Evolutionary conservation across 2,797 vertebrate genomes (phyloP).

Genomic region (Myiothlypis coronata): DNA sequence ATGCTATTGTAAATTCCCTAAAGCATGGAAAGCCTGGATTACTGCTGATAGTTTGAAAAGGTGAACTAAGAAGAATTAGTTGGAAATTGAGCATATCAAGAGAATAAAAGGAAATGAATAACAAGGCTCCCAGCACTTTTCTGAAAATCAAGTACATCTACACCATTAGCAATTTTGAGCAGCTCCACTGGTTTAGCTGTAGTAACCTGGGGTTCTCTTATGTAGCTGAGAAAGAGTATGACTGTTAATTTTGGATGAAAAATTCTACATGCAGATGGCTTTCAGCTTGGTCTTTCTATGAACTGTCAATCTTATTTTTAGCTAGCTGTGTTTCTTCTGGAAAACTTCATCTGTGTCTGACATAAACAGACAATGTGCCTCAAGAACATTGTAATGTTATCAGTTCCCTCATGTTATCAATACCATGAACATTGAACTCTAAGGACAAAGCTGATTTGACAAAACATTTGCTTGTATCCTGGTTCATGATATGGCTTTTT

Average conservation of each 20-base stretch:
- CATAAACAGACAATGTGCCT: not conserved
- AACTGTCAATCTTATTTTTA: not conserved
- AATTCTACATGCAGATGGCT: not conserved
- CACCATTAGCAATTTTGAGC: not conserved
- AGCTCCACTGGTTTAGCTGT: not conserved
- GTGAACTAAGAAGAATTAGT: not conserved
- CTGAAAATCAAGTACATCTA: not conserved
- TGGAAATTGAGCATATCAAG: not conserved
- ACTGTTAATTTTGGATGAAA: not conserved
- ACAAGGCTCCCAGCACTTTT: not conserved
- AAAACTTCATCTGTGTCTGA: not conserved
- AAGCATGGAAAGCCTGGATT: not conserved
- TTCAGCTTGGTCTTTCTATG: not conserved
- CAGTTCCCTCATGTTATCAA: not conserved
- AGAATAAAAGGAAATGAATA: not conserved
- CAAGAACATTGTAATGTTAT: not conserved
- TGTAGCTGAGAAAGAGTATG: not conserved
- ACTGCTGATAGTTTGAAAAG: not conserved
- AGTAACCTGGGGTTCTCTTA: not conserved
- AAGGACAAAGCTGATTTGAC: not conserved
- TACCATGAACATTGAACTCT: not conserved
- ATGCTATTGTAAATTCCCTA: not conserved
- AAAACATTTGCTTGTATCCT: not conserved
- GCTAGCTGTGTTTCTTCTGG: not conserved
- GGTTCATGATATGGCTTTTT: not conserved